These are phyloP conservation scores for Grapholita molesta DNA, from an alignment of 1,140 invertebrate genomes.

Conservation along the genomic window DNA sequence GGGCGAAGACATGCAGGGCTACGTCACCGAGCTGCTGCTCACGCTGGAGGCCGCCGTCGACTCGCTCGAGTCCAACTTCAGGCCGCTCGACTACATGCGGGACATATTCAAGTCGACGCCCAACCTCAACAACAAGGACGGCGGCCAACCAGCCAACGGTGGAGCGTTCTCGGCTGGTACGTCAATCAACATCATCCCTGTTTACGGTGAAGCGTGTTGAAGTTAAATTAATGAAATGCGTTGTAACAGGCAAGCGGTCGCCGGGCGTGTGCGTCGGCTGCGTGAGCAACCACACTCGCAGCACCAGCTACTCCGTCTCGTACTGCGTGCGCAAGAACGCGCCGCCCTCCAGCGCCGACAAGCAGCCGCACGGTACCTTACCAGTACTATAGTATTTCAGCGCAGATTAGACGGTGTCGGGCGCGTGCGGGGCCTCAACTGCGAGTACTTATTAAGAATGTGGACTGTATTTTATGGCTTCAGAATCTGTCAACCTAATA, in stretches of 20 bases:
- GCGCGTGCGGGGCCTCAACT: no score
- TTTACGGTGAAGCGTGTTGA: not conserved
- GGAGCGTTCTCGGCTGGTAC: slow-evolving; percentile 73
- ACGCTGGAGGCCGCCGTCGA: slow-evolving; percentile 97
- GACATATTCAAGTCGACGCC: slow-evolving; percentile 98
- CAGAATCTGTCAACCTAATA: no score
- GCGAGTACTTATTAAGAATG: no score
- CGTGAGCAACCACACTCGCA: slow-evolving; percentile 87
- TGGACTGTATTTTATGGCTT: no score
- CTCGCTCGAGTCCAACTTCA: slow-evolving; percentile 90
- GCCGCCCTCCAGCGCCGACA: slow-evolving; percentile 79
- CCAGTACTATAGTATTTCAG: no score
- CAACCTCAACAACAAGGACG: slow-evolving; percentile 94
- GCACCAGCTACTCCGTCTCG: slow-evolving; percentile 95
- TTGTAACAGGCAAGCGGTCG: slow-evolving; percentile 80
- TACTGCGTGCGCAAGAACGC: slow-evolving; percentile 87
- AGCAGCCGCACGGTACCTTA: slow-evolving; percentile 51
- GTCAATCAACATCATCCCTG: not conserved
- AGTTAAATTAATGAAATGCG: slow-evolving; percentile 22
- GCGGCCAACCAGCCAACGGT: slow-evolving; percentile 56
- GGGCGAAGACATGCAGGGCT: slow-evolving; percentile 99
- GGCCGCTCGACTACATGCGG: slow-evolving; percentile 92
- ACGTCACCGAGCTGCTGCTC: slow-evolving; percentile 97
- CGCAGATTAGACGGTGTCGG: no score
- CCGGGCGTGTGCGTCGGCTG: slow-evolving; percentile 80